phyloP scores from a whole-genome alignment of 2,797 vertebrate species.

The Morelia viridis region DNA sequence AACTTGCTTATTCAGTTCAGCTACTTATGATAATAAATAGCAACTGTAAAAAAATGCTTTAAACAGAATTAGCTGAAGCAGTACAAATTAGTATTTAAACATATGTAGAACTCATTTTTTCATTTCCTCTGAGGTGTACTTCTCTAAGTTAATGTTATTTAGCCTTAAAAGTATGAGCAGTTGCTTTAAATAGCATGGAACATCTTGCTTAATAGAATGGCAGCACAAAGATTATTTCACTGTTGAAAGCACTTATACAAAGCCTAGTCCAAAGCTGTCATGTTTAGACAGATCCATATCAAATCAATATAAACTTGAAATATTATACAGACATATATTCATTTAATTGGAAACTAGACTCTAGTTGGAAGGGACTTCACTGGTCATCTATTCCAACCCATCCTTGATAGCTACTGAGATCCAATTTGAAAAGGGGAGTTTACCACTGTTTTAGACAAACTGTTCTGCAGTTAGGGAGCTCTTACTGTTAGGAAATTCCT shows the following conservation, averaged over 20 bases:
- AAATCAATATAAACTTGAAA: neutral
- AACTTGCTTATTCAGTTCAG: neutral
- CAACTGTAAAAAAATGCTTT: slow-evolving; percentile 25
- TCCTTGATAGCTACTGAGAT: neutral
- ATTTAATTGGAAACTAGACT: neutral
- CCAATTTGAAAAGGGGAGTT: neutral
- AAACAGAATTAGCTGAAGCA: slow-evolving; percentile 13
- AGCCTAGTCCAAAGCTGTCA: neutral
- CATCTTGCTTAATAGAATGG: slow-evolving; percentile 19
- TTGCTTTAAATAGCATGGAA: slow-evolving; percentile 1
- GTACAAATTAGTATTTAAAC: slow-evolving; percentile 30
- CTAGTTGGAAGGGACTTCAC: neutral
- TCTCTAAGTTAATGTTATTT: slow-evolving; percentile 8
- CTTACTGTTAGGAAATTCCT: neutral
- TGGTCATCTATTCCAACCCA: neutral
- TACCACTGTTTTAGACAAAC: neutral
- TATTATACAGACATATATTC: neutral
- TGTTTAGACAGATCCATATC: slow-evolving; percentile 1
- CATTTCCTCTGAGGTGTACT: neutral
- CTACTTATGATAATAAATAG: slow-evolving; percentile 7
- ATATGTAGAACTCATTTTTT: slow-evolving; percentile 19
- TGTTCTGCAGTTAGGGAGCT: neutral
- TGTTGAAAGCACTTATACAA: slow-evolving; percentile 1
- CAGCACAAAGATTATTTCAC: slow-evolving; percentile 12
- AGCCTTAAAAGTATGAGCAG: neutral